Base-by-base conservation (phyloP, 2,113 vertebrate species). In the Thalassoma bifasciatum region DNA sequence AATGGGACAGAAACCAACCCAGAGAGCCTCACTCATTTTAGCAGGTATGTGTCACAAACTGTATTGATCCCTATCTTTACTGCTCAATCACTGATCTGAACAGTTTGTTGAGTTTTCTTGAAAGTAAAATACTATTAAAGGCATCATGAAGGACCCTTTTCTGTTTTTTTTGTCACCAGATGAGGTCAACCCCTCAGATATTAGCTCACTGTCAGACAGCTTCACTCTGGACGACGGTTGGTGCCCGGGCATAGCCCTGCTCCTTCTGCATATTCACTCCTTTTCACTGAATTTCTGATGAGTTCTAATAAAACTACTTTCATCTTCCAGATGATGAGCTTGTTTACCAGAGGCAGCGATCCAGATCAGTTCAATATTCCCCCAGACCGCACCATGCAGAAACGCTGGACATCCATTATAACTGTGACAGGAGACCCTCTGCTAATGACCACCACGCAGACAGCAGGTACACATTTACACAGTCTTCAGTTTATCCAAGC, bases 161-260 rank as follows among this genome's bases (percentile, higher is more conserved):
- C 53, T 72, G 10, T 46, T 63, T 44, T 63, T 44, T 66, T 56
- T 94, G 82, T 84, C 74, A 88, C 85, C 87, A 99, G 98, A 99
- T 90, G 96, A 99, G 40, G 87, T 94, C 42, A 96, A 95, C 66
- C 93, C 94, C 1, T 97, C 96, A 0, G 97, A 98, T 47, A 95
- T 96, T 85, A 97, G 96, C 85, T 98, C 97, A 59, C 90, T 98
- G 44, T 99, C 97, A 0, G 97, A 98, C 84, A 97, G 96, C 51
- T 92, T 96, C 60, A 95, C 94, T 53, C 94, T 94, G 67, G 98
- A 99, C 12, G 96, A 98, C 44, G 93, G 97, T 99, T 90, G 79
- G 95, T 92, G 8, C 77, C 24, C 60, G 82, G 70, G 1, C 52
- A 34, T 14, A 37, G n/a, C 17, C 17, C 2, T 9, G 2, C 24